Evolutionary conservation across 2,113 vertebrate species (phyloP).

Genomic region (Solenodon paradoxus): DNA sequence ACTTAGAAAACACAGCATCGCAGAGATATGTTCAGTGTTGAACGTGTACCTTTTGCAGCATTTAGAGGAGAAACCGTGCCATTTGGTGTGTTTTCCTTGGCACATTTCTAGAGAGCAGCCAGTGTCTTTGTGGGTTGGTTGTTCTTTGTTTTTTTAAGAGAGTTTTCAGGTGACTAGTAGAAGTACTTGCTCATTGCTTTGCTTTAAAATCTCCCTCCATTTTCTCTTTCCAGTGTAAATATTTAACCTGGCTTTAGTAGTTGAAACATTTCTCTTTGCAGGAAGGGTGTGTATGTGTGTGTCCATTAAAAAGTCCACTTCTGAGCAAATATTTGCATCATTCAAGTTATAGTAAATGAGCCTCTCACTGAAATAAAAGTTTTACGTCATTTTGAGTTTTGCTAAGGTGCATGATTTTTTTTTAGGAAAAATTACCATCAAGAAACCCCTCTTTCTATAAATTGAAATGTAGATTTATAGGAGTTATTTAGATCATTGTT

Average conservation of each 20-base stretch:
- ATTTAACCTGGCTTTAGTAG: conserved; percentile 16
- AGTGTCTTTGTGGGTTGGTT: too few species aligned
- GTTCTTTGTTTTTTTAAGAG: not conserved
- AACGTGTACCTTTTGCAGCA: not conserved
- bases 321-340: conserved; percentile 42
- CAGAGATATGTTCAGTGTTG: not conserved
- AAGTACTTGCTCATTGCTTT: not conserved
- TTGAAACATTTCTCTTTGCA: not conserved
- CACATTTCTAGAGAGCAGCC: not conserved
- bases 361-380: conserved; percentile 22
- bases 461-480: not conserved
- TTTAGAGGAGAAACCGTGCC: not conserved
- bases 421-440: not conserved
- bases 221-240: not conserved
- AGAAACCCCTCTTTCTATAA: not conserved
- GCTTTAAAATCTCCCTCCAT: not conserved
- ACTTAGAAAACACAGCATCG: not conserved
- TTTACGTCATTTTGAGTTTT: not conserved
- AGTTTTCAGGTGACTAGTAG: not conserved
- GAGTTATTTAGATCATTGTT: not conserved
- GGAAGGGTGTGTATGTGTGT: not conserved
- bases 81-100: not conserved
- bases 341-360: not conserved
- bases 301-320: not conserved
- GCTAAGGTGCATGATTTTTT: not conserved